phyloP scores from a whole-genome alignment of 2,888 invertebrate species.

The Leucophenga maculata region DNA sequence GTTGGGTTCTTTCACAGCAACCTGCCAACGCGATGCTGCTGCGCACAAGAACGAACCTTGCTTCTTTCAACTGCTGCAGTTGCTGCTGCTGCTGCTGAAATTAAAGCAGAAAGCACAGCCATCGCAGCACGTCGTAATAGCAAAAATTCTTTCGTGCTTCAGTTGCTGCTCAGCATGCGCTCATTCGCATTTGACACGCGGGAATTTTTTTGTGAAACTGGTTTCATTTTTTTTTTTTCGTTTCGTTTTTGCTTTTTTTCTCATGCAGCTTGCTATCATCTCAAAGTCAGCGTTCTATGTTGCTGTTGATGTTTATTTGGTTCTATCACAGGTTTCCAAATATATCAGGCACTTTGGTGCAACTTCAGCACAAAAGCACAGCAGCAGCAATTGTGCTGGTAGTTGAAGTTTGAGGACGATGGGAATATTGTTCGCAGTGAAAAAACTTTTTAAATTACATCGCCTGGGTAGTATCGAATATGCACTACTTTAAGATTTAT shows the following conservation, averaged over 20 bases:
- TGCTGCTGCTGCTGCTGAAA: neutral
- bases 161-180: neutral
- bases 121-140: neutral
- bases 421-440: neutral
- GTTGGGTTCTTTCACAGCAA: neutral
- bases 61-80: neutral
- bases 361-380: neutral
- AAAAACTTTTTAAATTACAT: too few species aligned
- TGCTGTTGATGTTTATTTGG: neutral
- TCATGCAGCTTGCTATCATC: neutral
- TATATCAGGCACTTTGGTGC: conserved; percentile 6
- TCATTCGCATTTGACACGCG: conserved; percentile 29
- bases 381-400: too few species aligned
- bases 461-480: too few species aligned
- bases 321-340: conserved; percentile 16
- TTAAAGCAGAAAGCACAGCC: neutral
- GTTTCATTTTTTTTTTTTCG: conserved; percentile 10
- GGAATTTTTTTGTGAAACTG: conserved; percentile 28
- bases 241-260: neutral
- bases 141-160: conserved; percentile 1
- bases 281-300: neutral
- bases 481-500: too few species aligned
- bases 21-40: neutral
- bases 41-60: too few species aligned
- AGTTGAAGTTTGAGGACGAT: neutral